These are phyloP conservation scores for Euglossa dilemma DNA, from an alignment of 1,140 invertebrate species.

Conservation along the genomic window DNA sequence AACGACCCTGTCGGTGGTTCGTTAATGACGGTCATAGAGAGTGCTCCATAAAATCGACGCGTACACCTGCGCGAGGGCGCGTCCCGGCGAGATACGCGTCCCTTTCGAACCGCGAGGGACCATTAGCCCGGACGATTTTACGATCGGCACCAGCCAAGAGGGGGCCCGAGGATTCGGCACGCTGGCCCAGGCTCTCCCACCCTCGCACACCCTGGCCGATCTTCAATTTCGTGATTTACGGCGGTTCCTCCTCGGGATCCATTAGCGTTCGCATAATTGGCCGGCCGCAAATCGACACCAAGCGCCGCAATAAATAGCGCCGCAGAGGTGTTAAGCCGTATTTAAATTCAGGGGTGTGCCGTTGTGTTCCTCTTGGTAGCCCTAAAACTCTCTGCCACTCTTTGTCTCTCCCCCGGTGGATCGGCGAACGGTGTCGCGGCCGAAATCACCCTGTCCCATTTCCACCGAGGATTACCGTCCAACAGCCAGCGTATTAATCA, in stretches of 20 bases:
- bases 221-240: constrained; percentile 62
- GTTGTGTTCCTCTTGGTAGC: constrained; percentile 47
- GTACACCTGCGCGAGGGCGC: background rate
- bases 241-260: constrained; percentile 31
- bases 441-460: constrained; percentile 4
- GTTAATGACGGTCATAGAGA: background rate
- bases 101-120: background rate
- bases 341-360: constrained; percentile 63
- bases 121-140: constrained; percentile 35
- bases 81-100: background rate
- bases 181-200: background rate
- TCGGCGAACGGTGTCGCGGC: background rate
- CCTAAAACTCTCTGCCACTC: constrained; percentile 54
- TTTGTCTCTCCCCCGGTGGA: background rate
- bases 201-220: background rate
- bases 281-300: constrained; percentile 14
- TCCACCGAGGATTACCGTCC: constrained; percentile 54
- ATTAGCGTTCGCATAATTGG: constrained; percentile 56
- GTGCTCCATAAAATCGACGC: constrained; percentile 12
- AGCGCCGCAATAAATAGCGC: constrained; percentile 51
- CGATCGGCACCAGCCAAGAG: background rate
- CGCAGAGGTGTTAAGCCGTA: constrained; percentile 56
- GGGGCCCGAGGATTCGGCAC: background rate
- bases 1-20: background rate
- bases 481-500: constrained; percentile 56